Conservation (phyloP, 2,888 invertebrate genomes). For the Lepidocyrtinus sp. region DNA sequence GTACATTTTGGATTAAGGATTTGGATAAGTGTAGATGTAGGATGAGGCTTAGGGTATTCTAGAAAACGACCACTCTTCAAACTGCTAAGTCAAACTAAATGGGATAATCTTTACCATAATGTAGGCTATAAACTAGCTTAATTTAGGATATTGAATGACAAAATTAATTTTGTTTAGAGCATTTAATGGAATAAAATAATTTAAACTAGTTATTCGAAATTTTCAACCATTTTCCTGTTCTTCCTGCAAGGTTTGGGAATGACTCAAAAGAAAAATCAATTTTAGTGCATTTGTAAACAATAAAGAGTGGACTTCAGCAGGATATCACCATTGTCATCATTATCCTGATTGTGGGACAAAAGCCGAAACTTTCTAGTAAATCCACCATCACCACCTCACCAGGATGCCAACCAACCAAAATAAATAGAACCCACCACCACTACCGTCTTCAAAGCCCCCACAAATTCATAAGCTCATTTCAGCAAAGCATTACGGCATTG, state of each 20-base stretch:
- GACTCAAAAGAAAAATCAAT: not conserved
- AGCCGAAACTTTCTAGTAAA: not conserved
- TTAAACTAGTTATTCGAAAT: too few relatives aligned
- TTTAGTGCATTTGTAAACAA: not conserved
- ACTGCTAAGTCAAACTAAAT: too few relatives aligned
- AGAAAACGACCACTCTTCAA: too few relatives aligned
- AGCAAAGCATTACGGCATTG: slow-evolving; percentile 11
- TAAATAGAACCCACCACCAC: not conserved
- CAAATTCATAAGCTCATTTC: slow-evolving; percentile 28
- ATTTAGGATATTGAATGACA: too few relatives aligned
- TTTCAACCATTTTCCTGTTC: too few relatives aligned
- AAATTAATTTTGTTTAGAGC: too few relatives aligned
- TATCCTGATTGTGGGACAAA: not conserved
- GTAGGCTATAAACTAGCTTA: too few relatives aligned
- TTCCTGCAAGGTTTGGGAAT: too few relatives aligned
- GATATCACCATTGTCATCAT: not conserved
- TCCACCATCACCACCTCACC: not conserved
- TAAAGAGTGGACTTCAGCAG: not conserved
- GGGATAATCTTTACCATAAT: too few relatives aligned
- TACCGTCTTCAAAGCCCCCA: not conserved
- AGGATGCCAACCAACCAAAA: not conserved
- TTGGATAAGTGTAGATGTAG: too few relatives aligned
- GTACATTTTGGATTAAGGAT: not conserved
- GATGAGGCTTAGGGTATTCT: too few relatives aligned
- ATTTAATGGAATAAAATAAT: too few relatives aligned